A percentile compares a stretch with the other conserved stretches of the same genome.
Evolutionary conservation across 1,140 invertebrate genomes (phyloP).

Genomic region (Triops longicaudatus): DNA sequence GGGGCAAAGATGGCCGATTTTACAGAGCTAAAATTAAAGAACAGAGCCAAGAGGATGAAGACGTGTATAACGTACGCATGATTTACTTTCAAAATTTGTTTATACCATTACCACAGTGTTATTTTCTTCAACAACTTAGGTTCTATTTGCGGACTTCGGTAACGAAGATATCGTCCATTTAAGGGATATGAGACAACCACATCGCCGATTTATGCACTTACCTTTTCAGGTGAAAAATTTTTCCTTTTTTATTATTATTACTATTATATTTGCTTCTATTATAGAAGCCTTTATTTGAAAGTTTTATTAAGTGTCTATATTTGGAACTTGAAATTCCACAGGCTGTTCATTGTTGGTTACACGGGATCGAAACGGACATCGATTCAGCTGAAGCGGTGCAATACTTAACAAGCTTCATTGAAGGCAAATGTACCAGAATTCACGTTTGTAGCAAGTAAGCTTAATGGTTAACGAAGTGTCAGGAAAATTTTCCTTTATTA

Average conservation of each 20-base stretch:
- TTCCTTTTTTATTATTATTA: too few species aligned
- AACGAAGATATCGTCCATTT: neutral
- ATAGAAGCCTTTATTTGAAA: too few species aligned
- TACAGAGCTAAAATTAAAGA: neutral
- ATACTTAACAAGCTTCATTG: neutral
- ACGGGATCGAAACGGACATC: neutral
- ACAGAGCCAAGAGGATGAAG: neutral
- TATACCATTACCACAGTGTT: neutral
- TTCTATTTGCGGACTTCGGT: neutral
- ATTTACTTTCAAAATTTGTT: neutral
- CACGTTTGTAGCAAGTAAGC: neutral
- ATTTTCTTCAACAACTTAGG: neutral
- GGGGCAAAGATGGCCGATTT: neutral
- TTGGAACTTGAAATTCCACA: neutral
- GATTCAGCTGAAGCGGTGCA: neutral
- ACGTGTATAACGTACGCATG: neutral
- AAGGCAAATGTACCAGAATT: neutral
- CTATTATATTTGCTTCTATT: too few species aligned
- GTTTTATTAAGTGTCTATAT: neutral
- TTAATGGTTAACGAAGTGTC: neutral
- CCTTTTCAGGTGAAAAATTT: neutral
- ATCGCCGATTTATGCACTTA: neutral
- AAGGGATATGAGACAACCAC: neutral
- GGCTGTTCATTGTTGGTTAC: neutral
- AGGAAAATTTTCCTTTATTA: too few species aligned